Base-by-base conservation (phyloP, 2,888 invertebrate species). In the Xanthorhoe spadicearia region DNA sequence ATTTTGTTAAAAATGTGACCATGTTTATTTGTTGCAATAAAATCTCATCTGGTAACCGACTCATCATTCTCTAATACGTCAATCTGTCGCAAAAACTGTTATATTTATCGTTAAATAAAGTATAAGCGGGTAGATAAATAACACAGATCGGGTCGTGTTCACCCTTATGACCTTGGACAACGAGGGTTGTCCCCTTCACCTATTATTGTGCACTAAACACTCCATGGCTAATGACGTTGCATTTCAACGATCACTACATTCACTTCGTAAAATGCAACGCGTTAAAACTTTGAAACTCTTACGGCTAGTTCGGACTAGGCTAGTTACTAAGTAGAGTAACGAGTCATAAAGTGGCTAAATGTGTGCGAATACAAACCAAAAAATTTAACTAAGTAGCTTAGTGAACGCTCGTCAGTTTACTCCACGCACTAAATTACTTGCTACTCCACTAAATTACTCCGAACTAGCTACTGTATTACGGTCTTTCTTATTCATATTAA, bases 131-230 rank as follows among this genome's bases (percentile, higher is more conserved):
- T 68, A 63, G 56, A 63, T 70, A 66, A 69, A 71, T 70, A 69
- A 69, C 64, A 61, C 51, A 68, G 70, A 72, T 72, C 69, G 64
- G 64, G 54, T 55, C 50, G 69, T 59, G 52, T 57, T 73, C 74
- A 74, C 71, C 76, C 74, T 64, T 69, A 50, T 62, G 71, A 73
- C 75, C 76, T 76, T 74, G 75, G 64, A 35, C 55, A 19, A 43
- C 60, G 68, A 74, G 76, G 76, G 76, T 72, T 69, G 73, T 68
- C 68, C 72, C 74, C 74, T 53, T 55, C 35, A 13, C 53, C 56
- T 67, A 65, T 65, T 65, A 66, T 51, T 57, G 54, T 53, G 71
- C 54, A 55, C 61, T 71, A 71, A 68, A 66, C 65, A 69, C 73
- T 72, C 69, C 70, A 65, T 64, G 60, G 60, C 55, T 68, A 72